Evolutionary conservation across 2,888 invertebrate genomes (phyloP), one percentile per base, ranked within the genome.

Genomic region (Eledona agricola): DNA sequence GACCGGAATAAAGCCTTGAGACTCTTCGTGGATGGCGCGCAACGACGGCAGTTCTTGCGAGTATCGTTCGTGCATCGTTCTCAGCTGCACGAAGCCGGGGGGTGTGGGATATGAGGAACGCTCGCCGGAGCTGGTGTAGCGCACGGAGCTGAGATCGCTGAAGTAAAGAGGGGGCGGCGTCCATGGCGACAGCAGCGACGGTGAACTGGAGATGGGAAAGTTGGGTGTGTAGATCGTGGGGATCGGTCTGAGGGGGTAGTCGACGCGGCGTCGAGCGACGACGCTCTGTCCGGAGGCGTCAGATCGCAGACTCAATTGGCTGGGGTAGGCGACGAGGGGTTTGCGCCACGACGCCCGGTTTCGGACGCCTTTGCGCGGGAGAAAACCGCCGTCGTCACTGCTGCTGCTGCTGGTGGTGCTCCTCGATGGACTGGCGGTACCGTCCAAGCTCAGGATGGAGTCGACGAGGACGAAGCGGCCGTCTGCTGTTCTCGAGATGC

Each of bases 71-170:
- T 85, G 85, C 31, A 87, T 79, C 59, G 83, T 81, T 28, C 84
- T 80, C 67, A 85, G 73, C 55, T 85, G 84, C 57, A 84, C 80
- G 58, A 84, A 84, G 57, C 86, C 86, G 4, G 88, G 88, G 26
- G 87, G 87, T 9, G 88, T 87, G 20, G 90, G 90, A 71, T 88
- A 86, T 5, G 42, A n/a, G 4, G 47, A 55, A 38, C 88, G 83
- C 67, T 88, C 91, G 4, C 84, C 89, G 10, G 90, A 89, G 65
- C 89, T 88, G 28, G 90, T 87, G 69, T 86, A 87, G 32, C 88
- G 84, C 53, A 93, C 93, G 26, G 92, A 92, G 77, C 93, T 93
- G 66, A 93, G 82, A 77, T 93, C 93, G 72, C 89, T 90, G 69
- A 90, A 88, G 78, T 91, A 90, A 55, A 87, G 80, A n/a, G n/a